These are phyloP conservation scores for Ochropleura leucogaster DNA, from an alignment of 2,888 invertebrate genomes.

Conservation along the genomic window DNA sequence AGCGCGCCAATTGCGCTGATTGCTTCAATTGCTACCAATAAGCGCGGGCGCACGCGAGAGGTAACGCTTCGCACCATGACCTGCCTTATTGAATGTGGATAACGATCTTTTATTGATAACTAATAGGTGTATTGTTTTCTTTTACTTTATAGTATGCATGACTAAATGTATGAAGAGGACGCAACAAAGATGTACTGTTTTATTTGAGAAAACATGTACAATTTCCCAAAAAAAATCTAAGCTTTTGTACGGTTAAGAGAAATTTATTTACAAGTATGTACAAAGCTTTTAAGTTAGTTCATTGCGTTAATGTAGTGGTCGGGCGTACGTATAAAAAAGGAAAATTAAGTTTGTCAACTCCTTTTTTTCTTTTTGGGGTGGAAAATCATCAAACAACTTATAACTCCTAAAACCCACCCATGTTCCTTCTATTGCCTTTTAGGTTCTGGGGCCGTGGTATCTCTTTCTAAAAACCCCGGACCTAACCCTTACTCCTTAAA, in stretches of 20 bases:
- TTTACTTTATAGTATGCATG: background rate
- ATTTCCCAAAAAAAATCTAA: too few relatives aligned
- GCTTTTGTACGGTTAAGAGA: too few relatives aligned
- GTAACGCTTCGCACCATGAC: conserved; percentile 68
- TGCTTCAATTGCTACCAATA: conserved; percentile 87
- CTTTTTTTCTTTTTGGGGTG: too few relatives aligned
- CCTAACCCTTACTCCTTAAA: background rate
- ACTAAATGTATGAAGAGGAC: background rate
- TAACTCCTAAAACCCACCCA: too few relatives aligned
- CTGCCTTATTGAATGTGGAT: conserved; percentile 65
- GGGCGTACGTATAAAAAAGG: background rate
- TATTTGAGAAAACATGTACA: too few relatives aligned
- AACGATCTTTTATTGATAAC: conserved; percentile 34
- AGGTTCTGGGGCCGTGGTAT: too few relatives aligned
- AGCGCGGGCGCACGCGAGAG: conserved; percentile 74
- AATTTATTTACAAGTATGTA: background rate
- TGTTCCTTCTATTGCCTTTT: too few relatives aligned
- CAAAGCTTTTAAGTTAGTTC: background rate
- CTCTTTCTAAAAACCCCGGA: too few relatives aligned
- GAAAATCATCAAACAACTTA: too few relatives aligned
- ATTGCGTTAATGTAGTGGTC: background rate
- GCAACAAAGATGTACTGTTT: too few relatives aligned
- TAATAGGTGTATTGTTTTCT: background rate
- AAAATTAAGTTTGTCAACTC: background rate
- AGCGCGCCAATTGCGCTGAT: conserved; percentile 86